A percentile compares a stretch with the other conserved stretches of the same genome.
phyloP scores from a whole-genome alignment of 2,797 vertebrate species.

The Anguilla marmorata region DNA sequence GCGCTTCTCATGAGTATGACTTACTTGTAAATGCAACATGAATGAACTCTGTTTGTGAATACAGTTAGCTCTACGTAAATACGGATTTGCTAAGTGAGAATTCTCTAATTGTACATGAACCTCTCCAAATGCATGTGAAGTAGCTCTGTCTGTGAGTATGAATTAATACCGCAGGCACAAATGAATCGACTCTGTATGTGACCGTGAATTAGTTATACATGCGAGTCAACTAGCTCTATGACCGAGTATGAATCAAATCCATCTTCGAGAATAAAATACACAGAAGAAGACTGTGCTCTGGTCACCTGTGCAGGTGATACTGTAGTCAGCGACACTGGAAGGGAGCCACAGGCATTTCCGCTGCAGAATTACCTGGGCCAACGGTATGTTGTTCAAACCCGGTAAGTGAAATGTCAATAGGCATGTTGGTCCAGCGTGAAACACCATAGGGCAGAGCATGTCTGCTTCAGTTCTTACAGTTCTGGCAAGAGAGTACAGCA shows the following conservation, averaged over 20 bases:
- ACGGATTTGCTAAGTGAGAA: background rate
- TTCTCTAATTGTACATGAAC: background rate
- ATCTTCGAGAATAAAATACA: background rate
- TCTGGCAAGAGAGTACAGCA: background rate
- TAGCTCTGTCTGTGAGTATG: slow-evolving; percentile 9
- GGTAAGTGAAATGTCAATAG: background rate
- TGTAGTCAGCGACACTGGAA: background rate
- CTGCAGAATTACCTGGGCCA: background rate
- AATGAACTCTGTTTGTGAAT: background rate
- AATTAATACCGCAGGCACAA: background rate
- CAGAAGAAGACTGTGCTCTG: background rate
- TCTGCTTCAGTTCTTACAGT: slow-evolving; percentile 1
- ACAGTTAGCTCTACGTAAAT: background rate
- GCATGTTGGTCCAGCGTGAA: slow-evolving; percentile 1
- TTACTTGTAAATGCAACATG: background rate
- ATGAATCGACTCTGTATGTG: slow-evolving; percentile 5
- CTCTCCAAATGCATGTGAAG: background rate
- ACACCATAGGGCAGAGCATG: background rate
- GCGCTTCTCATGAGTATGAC: background rate
- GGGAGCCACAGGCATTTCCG: background rate
- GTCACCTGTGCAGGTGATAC: background rate
- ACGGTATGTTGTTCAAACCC: background rate
- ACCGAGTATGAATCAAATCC: background rate
- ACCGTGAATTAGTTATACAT: background rate
- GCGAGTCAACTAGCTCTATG: background rate